Conservation (phyloP, 2,113 vertebrate species). For the Morone chrysops region DNA sequence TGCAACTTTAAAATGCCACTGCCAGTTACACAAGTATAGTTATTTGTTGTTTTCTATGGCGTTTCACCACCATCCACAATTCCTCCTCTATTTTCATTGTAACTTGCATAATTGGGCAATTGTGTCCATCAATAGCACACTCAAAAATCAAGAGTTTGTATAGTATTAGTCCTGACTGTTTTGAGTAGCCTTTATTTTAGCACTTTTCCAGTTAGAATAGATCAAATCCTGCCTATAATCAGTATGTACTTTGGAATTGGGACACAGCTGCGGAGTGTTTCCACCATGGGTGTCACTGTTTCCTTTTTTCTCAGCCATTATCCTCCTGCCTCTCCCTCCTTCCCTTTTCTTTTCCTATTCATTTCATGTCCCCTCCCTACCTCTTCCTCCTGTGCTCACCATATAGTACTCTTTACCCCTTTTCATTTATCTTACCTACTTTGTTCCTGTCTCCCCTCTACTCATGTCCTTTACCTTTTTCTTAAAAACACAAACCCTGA, state of each 20-base stretch:
- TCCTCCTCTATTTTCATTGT: neutral
- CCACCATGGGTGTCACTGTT: neutral
- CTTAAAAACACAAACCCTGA: neutral
- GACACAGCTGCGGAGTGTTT: neutral
- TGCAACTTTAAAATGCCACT: neutral
- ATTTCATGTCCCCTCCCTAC: neutral
- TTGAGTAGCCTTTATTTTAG: neutral
- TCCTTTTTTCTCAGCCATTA: neutral
- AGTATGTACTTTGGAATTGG: neutral
- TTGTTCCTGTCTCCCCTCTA: neutral
- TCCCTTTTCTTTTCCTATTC: neutral
- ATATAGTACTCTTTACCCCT: neutral
- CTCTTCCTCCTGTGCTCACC: neutral
- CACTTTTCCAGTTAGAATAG: neutral
- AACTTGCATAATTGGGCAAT: no score
- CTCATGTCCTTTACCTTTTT: neutral
- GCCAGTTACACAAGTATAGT: neutral
- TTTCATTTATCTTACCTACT: neutral
- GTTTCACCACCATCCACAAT: neutral
- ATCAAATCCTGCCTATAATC: slow-evolving; percentile 1
- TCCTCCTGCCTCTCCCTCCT: neutral
- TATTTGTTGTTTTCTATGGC: neutral
- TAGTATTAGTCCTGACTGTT: neutral
- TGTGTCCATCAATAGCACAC: neutral
- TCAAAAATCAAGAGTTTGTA: no score